Evolutionary conservation across 2,888 invertebrate genomes (phyloP), one percentile per base, ranked within the genome.

Genomic region (Pecten maximus): DNA sequence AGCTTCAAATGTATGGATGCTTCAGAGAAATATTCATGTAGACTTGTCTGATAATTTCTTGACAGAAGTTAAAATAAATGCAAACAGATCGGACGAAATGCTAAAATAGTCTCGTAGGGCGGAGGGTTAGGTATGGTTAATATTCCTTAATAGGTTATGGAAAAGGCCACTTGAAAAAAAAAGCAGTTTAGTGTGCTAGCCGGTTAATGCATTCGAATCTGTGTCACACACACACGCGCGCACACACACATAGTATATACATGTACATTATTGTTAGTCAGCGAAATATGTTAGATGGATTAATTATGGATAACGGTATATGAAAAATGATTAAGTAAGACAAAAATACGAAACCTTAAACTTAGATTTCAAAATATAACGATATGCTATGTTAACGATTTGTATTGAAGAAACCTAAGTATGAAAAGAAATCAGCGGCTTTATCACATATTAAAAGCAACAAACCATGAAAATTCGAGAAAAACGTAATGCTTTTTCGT

Each of bases 91-190:
- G n/a, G 2, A 54, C 23, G 19, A 54, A 19, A 54, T 19, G 19
- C 6, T n/a, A 54, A 1, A 1, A 23, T 74, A 35, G 35, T 74
- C 12, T 3, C 35, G 28, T 74, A 8, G 74, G 60, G 74, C 15
- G 74, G 74, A 35, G 8, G 28, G 28, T 74, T 35, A 35, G 74
- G 35, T 35, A 74, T 35, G 2, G 4, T 74, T 74, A 54, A 35
- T 28, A 74, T 28, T 74, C 28, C 74, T 74, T 74, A 74, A 74
- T 74, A 15, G 74, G 74, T 74, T 74, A 10, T 74, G 74, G 74
- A 74, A 74, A 35, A 74, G 74, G 74, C 74, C 74, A 74, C 74
- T 74, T 35, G 35, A 60, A 60, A 74, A 74, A 74, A n/a, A n/a
- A n/a, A n/a, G n/a, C 12, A 44, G 74, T 74, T 35, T 28, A 74